Conservation (phyloP, 2,113 vertebrate genomes). For the Hypanus sabinus region DNA sequence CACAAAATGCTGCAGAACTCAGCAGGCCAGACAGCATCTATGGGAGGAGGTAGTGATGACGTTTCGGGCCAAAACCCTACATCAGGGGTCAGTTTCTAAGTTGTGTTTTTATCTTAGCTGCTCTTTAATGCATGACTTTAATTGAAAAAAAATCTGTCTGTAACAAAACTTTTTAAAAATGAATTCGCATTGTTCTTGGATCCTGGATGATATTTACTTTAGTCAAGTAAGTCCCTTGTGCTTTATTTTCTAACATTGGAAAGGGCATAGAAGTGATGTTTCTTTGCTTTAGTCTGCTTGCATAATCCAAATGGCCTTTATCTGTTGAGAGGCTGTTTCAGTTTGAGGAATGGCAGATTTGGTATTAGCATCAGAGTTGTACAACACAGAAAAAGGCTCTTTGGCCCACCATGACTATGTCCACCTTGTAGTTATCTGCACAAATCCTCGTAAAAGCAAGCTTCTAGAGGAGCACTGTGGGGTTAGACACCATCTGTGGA, state of each 20-base stretch:
- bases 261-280: neutral
- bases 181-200: neutral
- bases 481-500: no score
- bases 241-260: neutral
- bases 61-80: no score
- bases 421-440: neutral
- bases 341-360: neutral
- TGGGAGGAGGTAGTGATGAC: no score
- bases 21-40: no score
- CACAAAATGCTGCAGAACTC: no score
- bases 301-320: neutral
- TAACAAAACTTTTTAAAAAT: neutral
- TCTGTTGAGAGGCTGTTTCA: neutral
- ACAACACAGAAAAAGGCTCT: neutral
- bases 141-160: neutral
- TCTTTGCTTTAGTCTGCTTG: neutral
- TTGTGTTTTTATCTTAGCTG: neutral
- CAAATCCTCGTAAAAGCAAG: no score
- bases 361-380: neutral
- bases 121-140: neutral
- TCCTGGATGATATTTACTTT: neutral
- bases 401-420: neutral
- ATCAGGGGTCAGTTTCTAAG: neutral
- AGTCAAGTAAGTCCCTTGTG: neutral
- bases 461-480: no score